These are phyloP conservation scores for Stegodyphus dumicola DNA, from an alignment of 1,140 invertebrate genomes.

Conservation along the genomic window DNA sequence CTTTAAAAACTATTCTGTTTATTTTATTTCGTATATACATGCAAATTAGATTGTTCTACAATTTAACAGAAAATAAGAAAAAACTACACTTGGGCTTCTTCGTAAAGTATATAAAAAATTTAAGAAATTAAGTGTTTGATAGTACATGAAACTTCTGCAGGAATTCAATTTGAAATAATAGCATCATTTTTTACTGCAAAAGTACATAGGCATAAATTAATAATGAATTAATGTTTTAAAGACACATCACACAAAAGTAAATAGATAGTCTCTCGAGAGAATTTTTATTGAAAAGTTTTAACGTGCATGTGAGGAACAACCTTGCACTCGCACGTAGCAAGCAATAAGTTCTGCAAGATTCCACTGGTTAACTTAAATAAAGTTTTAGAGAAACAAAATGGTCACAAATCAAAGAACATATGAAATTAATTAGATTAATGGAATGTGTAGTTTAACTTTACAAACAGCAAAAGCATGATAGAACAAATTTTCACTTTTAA, in stretches of 20 bases:
- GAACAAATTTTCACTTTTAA: slow-evolving; percentile 14
- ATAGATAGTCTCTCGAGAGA: slow-evolving; percentile 18
- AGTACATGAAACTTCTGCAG: too few relatives aligned
- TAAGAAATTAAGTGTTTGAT: too few relatives aligned
- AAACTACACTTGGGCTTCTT: too few relatives aligned
- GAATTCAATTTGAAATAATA: too few relatives aligned
- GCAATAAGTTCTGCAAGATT: slow-evolving; percentile 51
- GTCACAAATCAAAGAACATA: slow-evolving; percentile 27
- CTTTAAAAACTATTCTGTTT: too few relatives aligned
- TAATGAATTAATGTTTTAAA: neutral
- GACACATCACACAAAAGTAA: neutral
- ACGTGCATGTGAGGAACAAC: slow-evolving; percentile 52
- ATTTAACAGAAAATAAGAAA: too few relatives aligned
- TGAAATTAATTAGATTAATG: slow-evolving; percentile 22
- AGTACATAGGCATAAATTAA: neutral
- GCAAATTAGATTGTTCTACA: too few relatives aligned
- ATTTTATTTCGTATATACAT: too few relatives aligned
- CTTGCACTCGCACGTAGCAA: slow-evolving; percentile 45
- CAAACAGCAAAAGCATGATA: slow-evolving; percentile 41
- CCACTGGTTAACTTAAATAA: slow-evolving; percentile 14
- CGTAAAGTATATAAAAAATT: too few relatives aligned
- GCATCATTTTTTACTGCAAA: too few relatives aligned
- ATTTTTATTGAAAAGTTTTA: slow-evolving; percentile 56
- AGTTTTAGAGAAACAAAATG: neutral
- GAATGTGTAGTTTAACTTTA: slow-evolving; percentile 48